Evolutionary conservation across 2,888 invertebrate species (phyloP), one percentile per base, ranked within the genome.

Genomic region (Nasonia oneida): DNA sequence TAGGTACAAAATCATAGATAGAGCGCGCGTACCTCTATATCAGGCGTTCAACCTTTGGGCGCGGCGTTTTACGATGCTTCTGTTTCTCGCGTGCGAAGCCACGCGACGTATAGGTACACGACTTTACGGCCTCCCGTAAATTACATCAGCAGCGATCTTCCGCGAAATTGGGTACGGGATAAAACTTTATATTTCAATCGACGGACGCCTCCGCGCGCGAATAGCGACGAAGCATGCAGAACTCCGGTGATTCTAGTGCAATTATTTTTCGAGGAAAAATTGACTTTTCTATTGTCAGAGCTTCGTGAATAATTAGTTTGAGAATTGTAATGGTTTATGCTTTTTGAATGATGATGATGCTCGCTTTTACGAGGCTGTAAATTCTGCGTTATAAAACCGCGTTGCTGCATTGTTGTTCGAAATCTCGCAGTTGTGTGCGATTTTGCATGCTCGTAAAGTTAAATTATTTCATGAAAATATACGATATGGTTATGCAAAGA

Each of bases 401-500:
- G n/a, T 18, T 53, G 23, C 39, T 39, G 47, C 10, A 23, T 73
- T 42, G 42, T 73, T 73, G 47, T 42, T 23, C 47, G 12, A 42
- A 73, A 73, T 73, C 37, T 73, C 39, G 5, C 47, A 73, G 42
- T 73, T 73, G 4, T n/a, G 39, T 47, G 73, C 73, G 42, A 73
- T 73, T 73, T 73, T 42, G 47, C 47, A 73, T 73, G 73, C 73
- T 73, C 42, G 73, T 73, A 73, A 73, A 73, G n/a, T 12, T 39
- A 29, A 64, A n/a, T 67, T 67, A 67, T 67, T 61, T 67, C 33
- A 33, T 33, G 67, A 14, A 67, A 67, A 67, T 67, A 33, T 12
- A 29, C 29, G 15, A 14, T 67, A 73, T 37, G 71, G 42, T 53
- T 53, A 18, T 53, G 53, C 18, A 6, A n/a, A n/a, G 18, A 37